Base-by-base conservation (phyloP, 2,888 invertebrate species). In the Ypsolopha scabrella region DNA sequence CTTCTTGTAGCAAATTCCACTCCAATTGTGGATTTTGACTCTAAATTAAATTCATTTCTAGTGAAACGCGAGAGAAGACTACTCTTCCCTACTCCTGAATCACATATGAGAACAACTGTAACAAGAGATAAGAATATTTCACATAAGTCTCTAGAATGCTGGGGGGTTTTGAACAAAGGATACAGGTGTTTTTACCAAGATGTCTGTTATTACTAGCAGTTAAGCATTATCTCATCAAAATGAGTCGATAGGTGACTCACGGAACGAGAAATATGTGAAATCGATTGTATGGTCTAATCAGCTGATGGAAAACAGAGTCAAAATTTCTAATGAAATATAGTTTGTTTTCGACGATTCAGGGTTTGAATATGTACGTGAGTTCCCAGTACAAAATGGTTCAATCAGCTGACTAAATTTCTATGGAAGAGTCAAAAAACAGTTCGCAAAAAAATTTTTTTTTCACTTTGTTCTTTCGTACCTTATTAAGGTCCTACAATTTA, bases 21-120 rank as follows among this genome's bases (percentile, higher is more conserved):
- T 59, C 99, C 99, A 88, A 99, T 99, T 69, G 99, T 99, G 63
- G 99, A 99, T 89, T 99, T 99, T 64, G 98, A 99, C 89, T 99
- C 99, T 89, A 99, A 90, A 89, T 99, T 99, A 88, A 99, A 99
- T 91, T 99, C 99, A 91, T 99, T 99, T 86, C 99, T 93, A 87
- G 99, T 99, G 88, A 99, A 99, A 87, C 99, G 92, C 58, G 99
- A 99, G 60, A 99, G 90, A 64, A 99, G 91, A 90, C 99, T 99
- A 91, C 97, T 98, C 90, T 99, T 99, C 63, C 99, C 99, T 70
- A 99, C 99, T 58, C 99, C 99, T 54, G 99, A 99, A 81, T 99
- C 99, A 64, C 99, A 99, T 88, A 99, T 99, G 81, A 99, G 91
- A 63, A 99, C 99, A 87, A 99, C 99, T 99, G 90, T 62, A 58